A percentile compares a stretch with the other conserved stretches of the same genome.
These are phyloP conservation scores for Leptobrachium leishanense DNA, from an alignment of 2,113 vertebrate species.

Conservation along the genomic window DNA sequence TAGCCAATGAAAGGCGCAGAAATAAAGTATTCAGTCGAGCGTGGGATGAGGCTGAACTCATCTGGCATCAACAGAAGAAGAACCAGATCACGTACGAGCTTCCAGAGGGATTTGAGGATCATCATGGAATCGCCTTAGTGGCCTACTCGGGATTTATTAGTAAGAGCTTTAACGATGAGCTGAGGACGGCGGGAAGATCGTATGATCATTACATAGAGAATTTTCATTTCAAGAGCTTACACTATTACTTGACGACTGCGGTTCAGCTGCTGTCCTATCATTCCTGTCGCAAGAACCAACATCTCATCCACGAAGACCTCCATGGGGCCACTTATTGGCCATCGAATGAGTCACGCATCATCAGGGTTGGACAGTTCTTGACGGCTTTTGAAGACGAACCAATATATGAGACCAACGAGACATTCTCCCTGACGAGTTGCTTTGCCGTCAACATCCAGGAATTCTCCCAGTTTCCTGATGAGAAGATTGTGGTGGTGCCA, in stretches of 20 bases:
- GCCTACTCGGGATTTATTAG: conserved; percentile 28
- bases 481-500: conserved; percentile 60
- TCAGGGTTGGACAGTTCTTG: conserved; percentile 58
- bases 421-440: conserved; percentile 60
- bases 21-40: conserved; percentile 2
- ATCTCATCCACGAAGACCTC: not conserved
- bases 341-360: not conserved
- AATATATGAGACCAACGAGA: conserved; percentile 51
- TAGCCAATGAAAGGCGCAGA: not conserved
- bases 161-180: conserved; percentile 50
- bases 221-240: conserved; percentile 62
- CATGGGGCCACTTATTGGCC: not conserved
- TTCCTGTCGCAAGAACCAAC: not conserved
- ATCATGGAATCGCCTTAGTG: conserved; percentile 55
- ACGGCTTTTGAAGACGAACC: not conserved
- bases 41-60: conserved; percentile 47
- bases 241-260: conserved; percentile 62
- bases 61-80: conserved; percentile 49
- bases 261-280: conserved; percentile 13
- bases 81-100: accelerated
- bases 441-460: not conserved
- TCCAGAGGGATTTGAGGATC: not conserved
- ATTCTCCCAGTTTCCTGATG: conserved; percentile 53
- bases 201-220: conserved; percentile 44
- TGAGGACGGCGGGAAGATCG: conserved; percentile 54